phyloP scores from a whole-genome alignment of 1,140 invertebrate species.

The Magallana ariakensis region DNA sequence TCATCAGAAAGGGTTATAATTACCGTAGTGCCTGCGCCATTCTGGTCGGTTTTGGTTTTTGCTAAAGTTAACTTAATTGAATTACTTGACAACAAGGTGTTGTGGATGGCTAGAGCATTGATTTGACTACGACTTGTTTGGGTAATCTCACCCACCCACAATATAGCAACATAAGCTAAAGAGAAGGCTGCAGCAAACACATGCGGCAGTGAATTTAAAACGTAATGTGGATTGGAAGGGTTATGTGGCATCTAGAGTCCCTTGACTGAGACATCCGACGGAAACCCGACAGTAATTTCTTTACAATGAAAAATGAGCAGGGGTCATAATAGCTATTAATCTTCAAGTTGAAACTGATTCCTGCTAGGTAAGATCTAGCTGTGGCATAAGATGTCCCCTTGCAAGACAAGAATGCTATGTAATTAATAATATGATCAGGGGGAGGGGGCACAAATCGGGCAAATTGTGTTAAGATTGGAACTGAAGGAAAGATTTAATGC shows the following conservation, averaged over 20 bases:
- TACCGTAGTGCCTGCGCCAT: background rate
- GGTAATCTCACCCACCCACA: background rate
- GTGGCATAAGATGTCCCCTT: background rate
- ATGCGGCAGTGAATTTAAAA: background rate
- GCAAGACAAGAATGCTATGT: slow-evolving; percentile 1
- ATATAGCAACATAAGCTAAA: background rate
- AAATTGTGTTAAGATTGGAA: background rate
- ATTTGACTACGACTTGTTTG: background rate
- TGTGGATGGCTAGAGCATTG: background rate
- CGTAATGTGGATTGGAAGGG: background rate
- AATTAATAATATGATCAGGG: background rate
- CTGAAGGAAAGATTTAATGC: background rate
- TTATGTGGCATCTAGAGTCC: background rate
- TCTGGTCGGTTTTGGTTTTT: slow-evolving; percentile 17
- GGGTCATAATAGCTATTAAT: slow-evolving; percentile 18
- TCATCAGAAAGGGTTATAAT: background rate
- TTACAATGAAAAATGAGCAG: slow-evolving; percentile 36
- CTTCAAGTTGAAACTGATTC: background rate
- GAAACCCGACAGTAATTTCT: background rate
- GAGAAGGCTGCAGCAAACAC: background rate
- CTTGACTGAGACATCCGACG: no score
- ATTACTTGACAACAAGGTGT: background rate
- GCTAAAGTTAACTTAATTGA: background rate
- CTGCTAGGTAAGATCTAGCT: background rate
- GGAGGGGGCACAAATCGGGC: background rate